These are phyloP conservation scores for Heptranchias perlo DNA, from an alignment of 2,113 vertebrate genomes.

Conservation along the genomic window DNA sequence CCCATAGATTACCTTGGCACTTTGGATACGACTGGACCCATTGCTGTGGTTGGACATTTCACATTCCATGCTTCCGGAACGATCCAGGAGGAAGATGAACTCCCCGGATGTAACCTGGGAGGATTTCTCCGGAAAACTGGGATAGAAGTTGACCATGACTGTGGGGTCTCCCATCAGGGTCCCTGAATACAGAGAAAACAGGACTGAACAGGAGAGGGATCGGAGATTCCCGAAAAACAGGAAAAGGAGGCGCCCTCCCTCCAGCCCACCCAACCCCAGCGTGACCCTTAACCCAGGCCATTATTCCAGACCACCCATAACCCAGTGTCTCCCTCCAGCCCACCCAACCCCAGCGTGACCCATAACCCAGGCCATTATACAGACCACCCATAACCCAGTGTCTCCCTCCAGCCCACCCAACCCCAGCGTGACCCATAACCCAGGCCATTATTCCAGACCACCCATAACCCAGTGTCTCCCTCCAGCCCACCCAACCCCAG, in stretches of 20 bases:
- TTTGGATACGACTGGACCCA: constrained; percentile 53
- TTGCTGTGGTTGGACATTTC: neutral
- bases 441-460: neutral
- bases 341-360: too few species aligned
- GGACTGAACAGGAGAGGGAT: neutral
- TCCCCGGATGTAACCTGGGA: constrained; percentile 54
- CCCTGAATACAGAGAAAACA: constrained; percentile 48
- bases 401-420: neutral
- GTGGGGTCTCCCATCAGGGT: constrained; percentile 64
- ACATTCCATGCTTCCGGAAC: constrained; percentile 65
- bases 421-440: too few species aligned
- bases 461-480: neutral
- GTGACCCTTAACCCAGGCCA: too few species aligned
- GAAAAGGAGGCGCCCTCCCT: too few species aligned
- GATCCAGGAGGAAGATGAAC: constrained; percentile 73
- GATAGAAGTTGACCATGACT: constrained; percentile 72
- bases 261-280: neutral
- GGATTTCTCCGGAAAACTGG: constrained; percentile 58
- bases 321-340: neutral
- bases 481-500: neutral
- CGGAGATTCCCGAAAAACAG: too few species aligned
- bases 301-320: neutral
- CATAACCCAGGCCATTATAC: too few species aligned
- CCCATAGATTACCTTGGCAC: constrained; percentile 58
- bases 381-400: too few species aligned